Evolutionary conservation across 2,888 invertebrate genomes (phyloP), one percentile per base, ranked within the genome.

Genomic region (Dicyrtoma fusca): DNA sequence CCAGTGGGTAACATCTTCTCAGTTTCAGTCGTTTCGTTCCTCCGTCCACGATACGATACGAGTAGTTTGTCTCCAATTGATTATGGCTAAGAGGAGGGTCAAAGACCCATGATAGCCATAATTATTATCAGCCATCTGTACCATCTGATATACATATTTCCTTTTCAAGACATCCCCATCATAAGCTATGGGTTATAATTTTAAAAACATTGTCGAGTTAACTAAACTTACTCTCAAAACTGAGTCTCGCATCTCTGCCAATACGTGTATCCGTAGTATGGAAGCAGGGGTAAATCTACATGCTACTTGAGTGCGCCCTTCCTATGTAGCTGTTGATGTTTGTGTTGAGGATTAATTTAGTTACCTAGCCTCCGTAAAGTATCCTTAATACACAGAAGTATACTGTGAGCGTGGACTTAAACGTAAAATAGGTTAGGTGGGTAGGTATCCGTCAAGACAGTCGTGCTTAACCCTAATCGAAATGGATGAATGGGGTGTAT

Each of bases 61-160:
- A 42, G 66, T 66, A 53, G 66, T 66, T 66, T 66, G 66, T 66
- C 66, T 66, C 66, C 66, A 53, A 66, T 66, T 64, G 64, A 64
- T 64, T 64, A 64, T 64, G 47, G 47, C 49, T 64, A 49, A 64
- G 26, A 64, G 49, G 64, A 55, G 66, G 66, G 53, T 66, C 55
- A 66, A 53, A 66, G 66, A 66, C 66, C 66, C 53, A 53, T 53
- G 66, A 66, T 66, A 53, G 53, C 53, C 66, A 66, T 66, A 66
- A 66, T 66, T 66, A 66, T 65, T 47, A 51, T 51, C 65, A 51
- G 65, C 65, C 34, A 55, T 55, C 14, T 55, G 55, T 55, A 55
- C 23, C 17, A 21, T 51, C 42, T 44, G 42, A 62, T 62, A 44
- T 65, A 65, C 65, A 26, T 65, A 64, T 49, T 47, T 64, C 25